These are phyloP conservation scores for Scaptomyza polygonia DNA, from an alignment of 2,888 invertebrate species.

Conservation along the genomic window DNA sequence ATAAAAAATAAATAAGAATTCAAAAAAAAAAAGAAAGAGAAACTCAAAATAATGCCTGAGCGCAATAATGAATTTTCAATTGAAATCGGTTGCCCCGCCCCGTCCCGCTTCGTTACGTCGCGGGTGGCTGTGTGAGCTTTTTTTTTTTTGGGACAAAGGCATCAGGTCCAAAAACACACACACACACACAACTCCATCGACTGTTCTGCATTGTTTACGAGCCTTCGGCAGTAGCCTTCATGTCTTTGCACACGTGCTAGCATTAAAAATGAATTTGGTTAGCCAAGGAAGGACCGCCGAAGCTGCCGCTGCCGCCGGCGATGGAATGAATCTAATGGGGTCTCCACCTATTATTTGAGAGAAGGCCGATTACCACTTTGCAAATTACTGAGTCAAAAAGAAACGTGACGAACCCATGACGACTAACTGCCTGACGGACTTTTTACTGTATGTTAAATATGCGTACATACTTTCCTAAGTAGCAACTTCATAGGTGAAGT, in stretches of 20 bases:
- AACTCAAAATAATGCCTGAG: constrained; percentile 14
- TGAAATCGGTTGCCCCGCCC: constrained; percentile 24
- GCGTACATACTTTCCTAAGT: too few species aligned
- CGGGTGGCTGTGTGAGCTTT: neutral
- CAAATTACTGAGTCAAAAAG: constrained; percentile 39
- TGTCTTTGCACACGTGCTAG: constrained; percentile 63
- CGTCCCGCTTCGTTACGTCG: constrained; percentile 9
- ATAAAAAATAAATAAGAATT: constrained; percentile 21
- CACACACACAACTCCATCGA: constrained; percentile 40
- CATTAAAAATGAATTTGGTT: constrained; percentile 72
- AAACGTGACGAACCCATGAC: neutral
- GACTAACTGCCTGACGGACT: neutral
- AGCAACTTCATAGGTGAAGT: too few species aligned
- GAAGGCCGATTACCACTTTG: constrained; percentile 48
- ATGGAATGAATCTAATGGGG: constrained; percentile 40
- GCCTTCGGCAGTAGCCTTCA: constrained; percentile 51
- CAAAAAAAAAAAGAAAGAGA: too few species aligned
- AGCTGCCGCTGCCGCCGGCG: constrained; percentile 18
- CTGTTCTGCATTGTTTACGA: constrained; percentile 63
- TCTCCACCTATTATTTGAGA: constrained; percentile 30
- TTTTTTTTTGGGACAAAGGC: constrained; percentile 4
- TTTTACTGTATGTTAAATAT: too few species aligned
- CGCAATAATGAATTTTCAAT: constrained; percentile 58
- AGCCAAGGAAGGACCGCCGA: constrained; percentile 27
- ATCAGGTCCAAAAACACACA: neutral